Base-by-base conservation (phyloP, 2,888 invertebrate genomes). In the Pollenia labialis region DNA sequence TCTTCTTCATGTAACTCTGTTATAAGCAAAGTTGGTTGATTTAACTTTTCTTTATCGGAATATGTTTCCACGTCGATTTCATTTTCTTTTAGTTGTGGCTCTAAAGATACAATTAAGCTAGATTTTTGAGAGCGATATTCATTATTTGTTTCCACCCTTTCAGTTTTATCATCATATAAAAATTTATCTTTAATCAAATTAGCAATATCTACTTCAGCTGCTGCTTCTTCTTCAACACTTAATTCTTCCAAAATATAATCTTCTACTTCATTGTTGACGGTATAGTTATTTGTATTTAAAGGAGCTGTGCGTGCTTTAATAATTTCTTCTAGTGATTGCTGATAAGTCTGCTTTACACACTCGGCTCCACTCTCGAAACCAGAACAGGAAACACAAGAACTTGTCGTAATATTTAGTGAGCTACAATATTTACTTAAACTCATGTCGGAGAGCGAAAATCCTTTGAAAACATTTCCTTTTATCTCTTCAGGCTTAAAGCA, bases 361-460 rank as follows among this genome's bases (percentile, higher is more conserved):
- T 48, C 82, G n/a, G 87, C 84, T 2, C 40, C 87, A 64, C 89
- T 87, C 16, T 82, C 88, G 62, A 89, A 89, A 11, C 85, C 72
- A 6, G 88, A 84, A 64, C 89, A 89, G 2, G 89, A 83, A 1
- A 89, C 79, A 56, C 89, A 89, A 3, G 92, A 91, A 4, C 91
- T 91, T 8, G 90, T 88, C 4, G 90, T 90, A 16, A 91, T 40
- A 80, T 90, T 82, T 68, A 89, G 40, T 0, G 92, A 92, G 4
- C 89, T 89, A 44, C 91, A 91, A 4, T 81, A 71, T 44, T 76
- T 81, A 62, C 46, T 46, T 1, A 54, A 68, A 42, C 16, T 42
- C 23, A 75, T 62, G 0, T 91, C 86, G 0, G 88, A 88, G 44
- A 85, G 81, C 0, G 89, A 84, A 7, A 86, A 14, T 11, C 18